Evolutionary conservation across 2,113 vertebrate species (phyloP).

Genomic region (Mirza zaza): DNA sequence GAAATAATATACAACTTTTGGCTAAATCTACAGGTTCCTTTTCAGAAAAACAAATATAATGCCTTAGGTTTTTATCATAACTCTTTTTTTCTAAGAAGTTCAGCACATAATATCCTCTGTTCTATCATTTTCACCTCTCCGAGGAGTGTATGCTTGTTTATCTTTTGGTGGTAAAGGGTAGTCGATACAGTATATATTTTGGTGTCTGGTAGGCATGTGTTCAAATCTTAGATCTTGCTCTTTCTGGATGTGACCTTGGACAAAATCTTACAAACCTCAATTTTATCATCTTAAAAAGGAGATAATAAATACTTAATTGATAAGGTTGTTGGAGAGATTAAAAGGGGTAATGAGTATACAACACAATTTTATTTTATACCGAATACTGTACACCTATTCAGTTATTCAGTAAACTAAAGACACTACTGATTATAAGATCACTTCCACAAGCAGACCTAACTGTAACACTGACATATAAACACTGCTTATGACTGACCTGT

Average conservation of each 20-base stretch:
- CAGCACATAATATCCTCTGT: neutral
- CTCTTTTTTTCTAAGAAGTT: neutral
- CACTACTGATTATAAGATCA: neutral
- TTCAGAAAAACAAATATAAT: neutral
- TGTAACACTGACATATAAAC: neutral
- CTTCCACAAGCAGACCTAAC: neutral
- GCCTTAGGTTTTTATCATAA: slow-evolving; percentile 1
- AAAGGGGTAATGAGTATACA: neutral
- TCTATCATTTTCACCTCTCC: neutral
- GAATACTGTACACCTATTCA: neutral
- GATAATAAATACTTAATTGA: neutral
- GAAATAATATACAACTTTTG: neutral
- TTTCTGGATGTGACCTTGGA: neutral
- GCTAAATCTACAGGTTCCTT: neutral
- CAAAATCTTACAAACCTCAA: neutral
- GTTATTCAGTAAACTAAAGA: neutral
- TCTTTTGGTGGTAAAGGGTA: neutral
- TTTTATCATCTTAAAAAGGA: neutral
- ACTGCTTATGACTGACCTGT: neutral
- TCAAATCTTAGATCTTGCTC: neutral
- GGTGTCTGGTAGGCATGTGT: neutral
- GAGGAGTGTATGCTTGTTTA: neutral
- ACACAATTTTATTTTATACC: neutral
- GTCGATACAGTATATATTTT: slow-evolving; percentile 3
- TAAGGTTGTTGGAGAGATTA: neutral